Conservation (phyloP, 1,140 invertebrate genomes). For the Drosophila orosa region DNA sequence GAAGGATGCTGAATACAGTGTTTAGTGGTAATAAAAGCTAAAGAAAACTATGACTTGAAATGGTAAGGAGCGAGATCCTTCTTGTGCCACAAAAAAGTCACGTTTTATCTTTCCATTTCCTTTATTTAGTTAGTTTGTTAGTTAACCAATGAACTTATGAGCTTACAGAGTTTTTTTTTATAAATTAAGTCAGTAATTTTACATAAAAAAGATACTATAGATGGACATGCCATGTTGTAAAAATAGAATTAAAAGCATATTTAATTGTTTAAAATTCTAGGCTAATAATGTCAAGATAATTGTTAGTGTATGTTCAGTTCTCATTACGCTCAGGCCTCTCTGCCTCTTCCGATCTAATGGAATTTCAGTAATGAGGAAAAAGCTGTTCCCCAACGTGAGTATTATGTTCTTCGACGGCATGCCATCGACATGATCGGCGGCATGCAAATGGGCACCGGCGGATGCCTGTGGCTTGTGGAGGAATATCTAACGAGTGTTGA, state of each 20-base stretch:
- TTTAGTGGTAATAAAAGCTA: conserved; percentile 6
- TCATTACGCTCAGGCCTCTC: neutral
- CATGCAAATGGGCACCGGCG: conserved; percentile 58
- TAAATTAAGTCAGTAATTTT: neutral
- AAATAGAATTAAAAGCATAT: neutral
- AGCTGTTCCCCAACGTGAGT: conserved; percentile 30
- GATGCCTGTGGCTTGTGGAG: conserved; percentile 67
- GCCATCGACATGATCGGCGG: conserved; percentile 35
- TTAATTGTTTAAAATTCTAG: conserved; percentile 3
- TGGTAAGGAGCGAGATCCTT: neutral
- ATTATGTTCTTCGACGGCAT: conserved; percentile 56
- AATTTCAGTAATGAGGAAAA: conserved; percentile 62
- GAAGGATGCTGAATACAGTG: conserved; percentile 11
- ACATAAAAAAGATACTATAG: neutral
- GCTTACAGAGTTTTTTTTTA: neutral
- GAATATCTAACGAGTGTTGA: conserved; percentile 67
- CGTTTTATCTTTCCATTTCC: neutral
- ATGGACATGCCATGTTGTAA: neutral
- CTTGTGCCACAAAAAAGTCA: neutral
- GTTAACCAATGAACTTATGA: neutral
- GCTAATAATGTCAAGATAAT: conserved; percentile 13
- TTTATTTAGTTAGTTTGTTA: neutral
- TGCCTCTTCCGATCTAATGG: conserved; percentile 29
- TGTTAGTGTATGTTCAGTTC: conserved; percentile 7
- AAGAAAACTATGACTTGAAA: conserved; percentile 1